Percentiles rank a stretch among this genome's conserved stretches.
phyloP scores from a whole-genome alignment of 2,113 vertebrate genomes.

The Tachycineta bicolor region DNA sequence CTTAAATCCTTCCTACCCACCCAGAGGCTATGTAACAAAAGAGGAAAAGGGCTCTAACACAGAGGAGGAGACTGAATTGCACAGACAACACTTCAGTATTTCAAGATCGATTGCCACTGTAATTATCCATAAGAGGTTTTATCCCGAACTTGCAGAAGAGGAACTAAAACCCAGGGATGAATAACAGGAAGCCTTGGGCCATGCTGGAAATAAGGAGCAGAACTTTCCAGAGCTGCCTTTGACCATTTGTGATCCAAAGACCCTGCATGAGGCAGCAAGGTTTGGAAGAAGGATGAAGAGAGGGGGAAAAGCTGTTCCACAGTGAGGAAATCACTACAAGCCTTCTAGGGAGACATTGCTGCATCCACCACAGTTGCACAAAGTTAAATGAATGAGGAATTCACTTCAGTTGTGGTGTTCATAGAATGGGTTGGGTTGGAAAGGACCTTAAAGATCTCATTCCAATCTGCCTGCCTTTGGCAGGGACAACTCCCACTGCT shows the following conservation, averaged over 20 bases:
- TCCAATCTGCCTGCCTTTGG: not conserved
- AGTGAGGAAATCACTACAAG: not conserved
- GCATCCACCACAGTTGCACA: not conserved
- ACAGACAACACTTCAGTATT: not conserved
- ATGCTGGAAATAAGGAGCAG: not conserved
- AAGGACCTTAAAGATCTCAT: not conserved
- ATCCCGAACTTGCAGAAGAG: not conserved
- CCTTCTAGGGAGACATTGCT: not conserved
- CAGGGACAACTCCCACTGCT: not conserved
- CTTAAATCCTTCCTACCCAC: not conserved
- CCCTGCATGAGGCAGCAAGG: not conserved
- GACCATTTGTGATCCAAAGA: not conserved
- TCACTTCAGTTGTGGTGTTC: not conserved
- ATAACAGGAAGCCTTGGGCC: not conserved
- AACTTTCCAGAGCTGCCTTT: not conserved
- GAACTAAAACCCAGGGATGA: not conserved
- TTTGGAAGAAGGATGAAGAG: not conserved
- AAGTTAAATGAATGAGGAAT: not conserved
- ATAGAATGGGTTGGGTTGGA: not conserved
- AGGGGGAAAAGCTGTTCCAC: not conserved
- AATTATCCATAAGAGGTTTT: conserved; percentile 20
- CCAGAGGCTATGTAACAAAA: not conserved
- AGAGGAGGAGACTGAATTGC: not conserved
- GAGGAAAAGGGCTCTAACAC: not conserved
- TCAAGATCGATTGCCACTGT: not conserved